Evolutionary conservation across 2,113 vertebrate genomes (phyloP), one percentile per base, ranked within the genome.

Genomic region (Ictalurus punctatus): DNA sequence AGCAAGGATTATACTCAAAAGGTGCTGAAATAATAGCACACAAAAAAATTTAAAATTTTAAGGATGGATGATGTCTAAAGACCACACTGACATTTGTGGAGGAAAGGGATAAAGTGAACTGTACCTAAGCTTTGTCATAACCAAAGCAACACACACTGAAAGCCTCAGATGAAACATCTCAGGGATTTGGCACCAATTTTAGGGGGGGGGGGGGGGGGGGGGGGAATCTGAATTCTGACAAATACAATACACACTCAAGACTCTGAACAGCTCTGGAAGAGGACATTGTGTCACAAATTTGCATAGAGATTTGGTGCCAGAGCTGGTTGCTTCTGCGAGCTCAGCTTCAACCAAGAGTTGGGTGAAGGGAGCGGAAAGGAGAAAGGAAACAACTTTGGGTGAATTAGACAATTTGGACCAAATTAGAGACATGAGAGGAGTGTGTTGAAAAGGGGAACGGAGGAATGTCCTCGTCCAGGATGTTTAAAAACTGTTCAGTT

Each of bases 401-500:
- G 10, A 59, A 73, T 88, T 83, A 88, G 21, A 83, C 34, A 14
- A 81, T 23, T 44, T 83, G 86, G 34, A 73, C 79, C 10, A 56
- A 88, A 88, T 73, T 37, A 2, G 79, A 40, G 30, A 85, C 54
- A 86, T 83, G 86, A 89, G 86, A 87, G 27, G 83, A 79, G 83
- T 73, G 86, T 76, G 58, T 89, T 2, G 76, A 17, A 74, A 88
- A 76, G 21, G 78, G 52, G 81, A 88, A 85, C 13, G 4, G 61
- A 13, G 84, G 71, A 40, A 83, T 21, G 16, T 80, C 69, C 85
- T 91, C 87, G 88, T 86, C 86, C 27, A 76, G 52, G 82, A 82
- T 16, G 34, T 82, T 97, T 96, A 99, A 96, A 97, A 97, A 95
- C 96, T 96, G 8, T 97, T 97, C 90, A 99, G 97, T 92, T 98